Base-by-base conservation (phyloP, 2,888 invertebrate species). In the Ophraella communa region DNA sequence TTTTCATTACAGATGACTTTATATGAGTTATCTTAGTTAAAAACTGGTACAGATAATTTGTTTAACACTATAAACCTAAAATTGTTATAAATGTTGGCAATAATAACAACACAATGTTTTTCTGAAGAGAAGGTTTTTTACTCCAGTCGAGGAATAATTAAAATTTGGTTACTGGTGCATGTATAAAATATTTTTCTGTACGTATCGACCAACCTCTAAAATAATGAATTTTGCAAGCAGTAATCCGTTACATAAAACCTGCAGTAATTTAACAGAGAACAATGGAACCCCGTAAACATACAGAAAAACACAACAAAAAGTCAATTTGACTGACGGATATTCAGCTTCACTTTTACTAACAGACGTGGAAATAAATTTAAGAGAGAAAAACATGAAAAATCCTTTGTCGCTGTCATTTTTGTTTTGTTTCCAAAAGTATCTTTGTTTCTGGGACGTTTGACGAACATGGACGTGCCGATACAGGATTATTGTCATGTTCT, bases 331-430 rank as follows among this genome's bases (percentile, higher is more conserved):
- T 51, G 58, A 59, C 58, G 51, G 24, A 51, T 51, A 51, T 59
- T 51, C 58, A 51, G 49, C 49, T 51, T 51, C 49, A 51, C 24
- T 51, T 51, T 35, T 14, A 51, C 51, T 59, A 49, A 51, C 62
- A 62, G 55, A 56, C 49, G 62, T 27, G 56, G 55, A 56, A 56
- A 62, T 62, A 62, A 62, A 62, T 62, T 51, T 49, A 42, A 62
- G 55, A 55, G 42, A 39, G 49, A 24, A 62, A 62, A 62, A 55
- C 55, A 51, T 49, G 57, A 57, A 56, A 62, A 49, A 62, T 62
- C 62, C 62, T 56, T 56, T 62, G 62, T 62, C 56, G 49, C 62
- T 62, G 18, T 55, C 54, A 35, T 53, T 61, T 61, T 55, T 62
- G 51, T 56, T 56, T 62, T 55, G 61, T 55, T 62, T 20, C 55